Percentiles rank a stretch among this genome's conserved stretches.
These are phyloP conservation scores for Montipora efflorescens DNA, from an alignment of 64 coral and sea anemone species.

Conservation along the genomic window DNA sequence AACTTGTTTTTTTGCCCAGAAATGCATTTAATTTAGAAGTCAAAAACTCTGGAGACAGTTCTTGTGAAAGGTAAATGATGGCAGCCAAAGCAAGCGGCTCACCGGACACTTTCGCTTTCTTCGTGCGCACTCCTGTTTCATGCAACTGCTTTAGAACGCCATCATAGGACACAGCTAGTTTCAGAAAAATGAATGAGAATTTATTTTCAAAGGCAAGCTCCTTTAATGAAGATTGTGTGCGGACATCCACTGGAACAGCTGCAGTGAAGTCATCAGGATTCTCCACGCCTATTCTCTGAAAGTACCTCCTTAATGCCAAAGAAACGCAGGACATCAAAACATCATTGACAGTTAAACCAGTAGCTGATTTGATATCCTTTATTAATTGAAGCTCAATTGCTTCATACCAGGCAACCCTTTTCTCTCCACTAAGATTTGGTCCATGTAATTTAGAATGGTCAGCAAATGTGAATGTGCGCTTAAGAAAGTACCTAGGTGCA, in stretches of 20 bases:
- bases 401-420: constrained; percentile 85
- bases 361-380: constrained; percentile 83
- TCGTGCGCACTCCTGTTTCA: constrained; percentile 81
- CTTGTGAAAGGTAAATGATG: constrained; percentile 56
- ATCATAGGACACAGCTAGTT: constrained; percentile 57
- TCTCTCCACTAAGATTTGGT: constrained; percentile 66
- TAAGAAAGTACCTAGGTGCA: constrained; percentile 38
- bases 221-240: constrained; percentile 11
- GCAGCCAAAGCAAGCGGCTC: constrained; percentile 72
- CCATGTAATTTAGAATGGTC: constrained; percentile 86
- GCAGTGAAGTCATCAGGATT: constrained; percentile 78
- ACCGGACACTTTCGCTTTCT: constrained; percentile 77
- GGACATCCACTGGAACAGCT: constrained; percentile 87
- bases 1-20: constrained; percentile 65
- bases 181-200: constrained; percentile 84
- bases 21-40: constrained; percentile 27
- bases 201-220: constrained; percentile 75
- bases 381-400: constrained; percentile 71
- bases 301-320: constrained; percentile 79
- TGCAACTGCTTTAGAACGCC: constrained; percentile 48
- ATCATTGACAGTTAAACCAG: constrained; percentile 93
- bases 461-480: constrained; percentile 20
- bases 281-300: constrained; percentile 68
- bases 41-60: constrained; percentile 73
- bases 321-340: constrained; percentile 86